Base-by-base conservation (phyloP, 2,797 vertebrate species). In the Phrynocephalus guinanensis region DNA sequence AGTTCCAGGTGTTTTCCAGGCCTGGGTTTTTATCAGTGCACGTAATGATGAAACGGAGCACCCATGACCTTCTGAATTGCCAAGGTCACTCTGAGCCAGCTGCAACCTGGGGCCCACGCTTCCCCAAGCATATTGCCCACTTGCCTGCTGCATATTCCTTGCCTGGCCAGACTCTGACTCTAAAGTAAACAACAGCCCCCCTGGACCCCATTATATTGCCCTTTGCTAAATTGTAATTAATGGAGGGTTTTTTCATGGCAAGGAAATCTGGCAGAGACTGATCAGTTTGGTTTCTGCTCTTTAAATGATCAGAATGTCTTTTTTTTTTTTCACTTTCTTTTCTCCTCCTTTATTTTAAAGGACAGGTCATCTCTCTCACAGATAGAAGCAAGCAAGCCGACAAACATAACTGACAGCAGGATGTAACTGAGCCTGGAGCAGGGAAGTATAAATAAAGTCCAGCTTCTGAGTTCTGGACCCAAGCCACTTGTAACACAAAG, bases 401-500 rank as follows among this genome's bases (percentile, higher is more conserved):
- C 79, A 76, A 66, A 72, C 70, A 86, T 90, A 91, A 87, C 7
- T 77, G 94, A 92, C 92, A 92, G 60, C 95, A 94, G 95, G 95
- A 95, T 94, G 92, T 93, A 87, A 92, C 87, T 89, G 76, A 86
- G 78, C 88, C 90, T 93, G 84, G 91, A 95, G 94, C 82, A 86
- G 89, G 92, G 93, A 95, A 95, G 93, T 93, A 96, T 95, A 96
- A 96, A 97, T 95, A 94, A 93, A 94, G 94, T 87, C 93, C 93
- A 85, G 91, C 94, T 93, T 94, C 83, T 92, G 84, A 85, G 93
- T 91, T 87, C 95, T 97, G 96, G 96, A 95, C 90, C 68, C 89
- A 78, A 93, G 96, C 96, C 96, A 97, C 94, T 92, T 95, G 92
- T 94, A 96, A 95, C 96, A 96, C 96, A 96, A 94, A 95, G 94